Percentiles rank a stretch among this genome's conserved stretches.
Evolutionary conservation across 2,797 vertebrate genomes (phyloP).

Genomic region (Staurois parvus): DNA sequence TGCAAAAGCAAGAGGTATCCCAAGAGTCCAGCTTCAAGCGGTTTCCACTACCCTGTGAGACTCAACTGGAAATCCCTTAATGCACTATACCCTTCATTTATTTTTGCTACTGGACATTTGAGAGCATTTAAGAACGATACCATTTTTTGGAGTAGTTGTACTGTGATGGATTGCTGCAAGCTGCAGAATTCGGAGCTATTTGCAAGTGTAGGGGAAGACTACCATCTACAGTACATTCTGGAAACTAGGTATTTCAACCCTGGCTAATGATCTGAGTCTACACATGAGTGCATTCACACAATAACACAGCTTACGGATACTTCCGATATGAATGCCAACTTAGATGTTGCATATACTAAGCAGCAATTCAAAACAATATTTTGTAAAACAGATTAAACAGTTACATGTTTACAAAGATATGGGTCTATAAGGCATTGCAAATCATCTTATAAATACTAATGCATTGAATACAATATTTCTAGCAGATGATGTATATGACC

Average conservation of each 20-base stretch:
- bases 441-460: not conserved
- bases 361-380: not conserved
- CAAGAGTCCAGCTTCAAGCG: constrained; percentile 63
- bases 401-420: not conserved
- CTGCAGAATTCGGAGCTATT: constrained; percentile 66
- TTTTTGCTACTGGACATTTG: constrained; percentile 76
- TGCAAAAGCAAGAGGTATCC: constrained; percentile 69
- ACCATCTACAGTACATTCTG: constrained; percentile 74
- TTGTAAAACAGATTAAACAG: not conserved
- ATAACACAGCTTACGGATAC: not conserved
- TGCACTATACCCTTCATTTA: constrained; percentile 75
- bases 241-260: constrained; percentile 65
- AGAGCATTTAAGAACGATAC: constrained; percentile 71
- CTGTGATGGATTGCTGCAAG: constrained; percentile 74
- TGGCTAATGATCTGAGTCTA: constrained; percentile 37
- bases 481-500: not conserved
- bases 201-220: constrained; percentile 68
- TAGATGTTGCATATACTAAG: not conserved
- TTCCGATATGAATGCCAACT: not conserved
- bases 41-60: constrained; percentile 68
- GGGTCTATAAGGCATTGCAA: too few relatives aligned
- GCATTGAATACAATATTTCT: not conserved
- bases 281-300: not conserved
- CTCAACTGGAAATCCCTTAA: constrained; percentile 72
- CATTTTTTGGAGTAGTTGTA: constrained; percentile 67